phyloP scores from a whole-genome alignment of 2,888 invertebrate species.

The Teleiodes luculella region DNA sequence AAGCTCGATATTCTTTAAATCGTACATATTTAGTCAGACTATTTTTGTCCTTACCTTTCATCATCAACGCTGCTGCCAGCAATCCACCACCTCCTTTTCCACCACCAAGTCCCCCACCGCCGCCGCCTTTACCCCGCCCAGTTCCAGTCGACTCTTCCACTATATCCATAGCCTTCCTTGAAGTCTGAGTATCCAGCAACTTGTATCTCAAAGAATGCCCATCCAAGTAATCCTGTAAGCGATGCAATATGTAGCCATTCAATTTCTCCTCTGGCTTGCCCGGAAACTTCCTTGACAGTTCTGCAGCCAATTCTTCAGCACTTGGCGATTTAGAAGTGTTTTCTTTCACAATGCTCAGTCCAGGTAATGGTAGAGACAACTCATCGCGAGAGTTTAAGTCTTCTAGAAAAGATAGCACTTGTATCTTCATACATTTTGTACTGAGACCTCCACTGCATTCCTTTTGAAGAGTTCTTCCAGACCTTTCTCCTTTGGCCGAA shows the following conservation, averaged over 20 bases:
- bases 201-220: conserved; percentile 86
- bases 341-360: conserved; percentile 87
- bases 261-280: conserved; percentile 87
- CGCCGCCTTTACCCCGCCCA: conserved; percentile 48
- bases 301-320: conserved; percentile 81
- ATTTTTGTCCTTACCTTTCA: conserved; percentile 72
- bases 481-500: conserved; percentile 38
- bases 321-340: conserved; percentile 66
- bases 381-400: conserved; percentile 84
- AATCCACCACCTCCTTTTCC: conserved; percentile 67
- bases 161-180: conserved; percentile 77
- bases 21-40: background rate
- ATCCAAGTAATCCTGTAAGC: conserved; percentile 83
- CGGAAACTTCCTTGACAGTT: conserved; percentile 86
- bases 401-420: conserved; percentile 87
- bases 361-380: conserved; percentile 83
- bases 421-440: conserved; percentile 87
- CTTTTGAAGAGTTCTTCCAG: conserved; percentile 59
- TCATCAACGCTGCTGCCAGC: conserved; percentile 80
- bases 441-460: conserved; percentile 72
- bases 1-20: no score
- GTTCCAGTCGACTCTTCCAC: conserved; percentile 48
- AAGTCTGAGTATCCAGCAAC: conserved; percentile 81
- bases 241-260: conserved; percentile 84
- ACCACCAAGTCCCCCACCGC: conserved; percentile 38